Base-by-base conservation (phyloP, 64 coral and sea anemone species). In the Porites australiensis region DNA sequence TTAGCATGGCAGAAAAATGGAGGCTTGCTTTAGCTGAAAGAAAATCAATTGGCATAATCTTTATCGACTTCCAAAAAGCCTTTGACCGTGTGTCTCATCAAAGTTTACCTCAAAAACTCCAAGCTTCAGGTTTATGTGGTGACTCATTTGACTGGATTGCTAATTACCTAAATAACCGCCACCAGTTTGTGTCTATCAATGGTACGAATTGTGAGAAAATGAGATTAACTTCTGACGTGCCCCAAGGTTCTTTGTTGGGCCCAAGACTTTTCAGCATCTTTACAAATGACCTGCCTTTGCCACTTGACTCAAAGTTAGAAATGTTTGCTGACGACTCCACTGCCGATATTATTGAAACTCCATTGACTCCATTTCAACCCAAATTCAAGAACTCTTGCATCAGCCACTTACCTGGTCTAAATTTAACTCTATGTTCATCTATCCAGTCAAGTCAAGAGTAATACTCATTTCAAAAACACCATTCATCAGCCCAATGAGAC, bases 1-100 rank as follows among this genome's bases (percentile, higher is more conserved):
- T 54, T 9, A 47, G 21, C 44, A 55, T 90, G 61, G 82, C 77
- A 55, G 77, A 90, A 53, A 67, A 67, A 81, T 90, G 88, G 88
- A 46, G 52, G 58, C 47, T 58, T 55, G 88, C 88, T 50, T 50
- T 90, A 27, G 63, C 80, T 18, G n/a, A 90, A 44, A 52, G 65
- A 0, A 79, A 82, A 57, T 27, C 37, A 19, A 80, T 70, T 53
- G 88, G 77, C 51, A 12, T 58, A 11, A 52, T 58, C 51, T 79
- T 79, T 23, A 21, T 11, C 12, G 90, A 85, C n/a, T 92, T 85
- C n/a, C 50, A 65, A 59, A 92, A 92, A 60, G 68, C 90, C 2
- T 92, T 92, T 62, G 77, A 83, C 66, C n/a, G n/a, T 72, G 53
- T 43, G 78, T 91, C 79, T 23, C 81, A 92, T 75, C 7, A 22